Evolutionary conservation across 2,113 vertebrate genomes (phyloP).

Genomic region (Cinclus cinclus): DNA sequence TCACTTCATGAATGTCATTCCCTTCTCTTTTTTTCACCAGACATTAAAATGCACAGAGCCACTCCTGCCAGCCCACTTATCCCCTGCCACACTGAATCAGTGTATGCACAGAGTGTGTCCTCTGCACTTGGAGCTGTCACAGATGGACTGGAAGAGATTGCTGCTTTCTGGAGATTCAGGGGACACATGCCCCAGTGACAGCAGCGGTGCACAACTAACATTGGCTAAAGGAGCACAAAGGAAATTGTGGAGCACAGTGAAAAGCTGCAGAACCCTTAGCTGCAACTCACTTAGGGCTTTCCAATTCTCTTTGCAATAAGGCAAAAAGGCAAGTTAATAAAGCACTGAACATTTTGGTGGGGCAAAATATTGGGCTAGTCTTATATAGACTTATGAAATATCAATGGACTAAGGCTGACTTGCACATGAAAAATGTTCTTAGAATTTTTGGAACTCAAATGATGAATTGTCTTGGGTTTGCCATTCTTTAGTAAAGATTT

Average conservation of each 20-base stretch:
- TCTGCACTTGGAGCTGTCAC: conserved; percentile 15
- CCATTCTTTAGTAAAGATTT: not conserved
- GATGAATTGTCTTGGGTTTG: not conserved
- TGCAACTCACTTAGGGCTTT: not conserved
- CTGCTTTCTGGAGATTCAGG: not conserved
- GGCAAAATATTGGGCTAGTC: not conserved
- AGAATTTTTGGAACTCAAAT: not conserved
- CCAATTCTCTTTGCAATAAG: not conserved
- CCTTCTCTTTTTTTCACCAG: not conserved
- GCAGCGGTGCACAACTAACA: not conserved
- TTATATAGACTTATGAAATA: not conserved
- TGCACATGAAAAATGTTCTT: not conserved
- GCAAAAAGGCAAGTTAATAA: conserved; percentile 3
- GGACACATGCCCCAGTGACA: conserved; percentile 12
- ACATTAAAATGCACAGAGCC: conserved; percentile 15
- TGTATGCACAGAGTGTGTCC: not conserved
- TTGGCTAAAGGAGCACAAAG: not conserved
- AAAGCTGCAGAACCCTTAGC: not conserved
- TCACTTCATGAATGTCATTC: not conserved
- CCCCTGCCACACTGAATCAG: conserved; percentile 26
- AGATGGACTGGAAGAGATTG: not conserved
- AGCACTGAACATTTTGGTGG: not conserved
- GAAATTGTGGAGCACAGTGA: not conserved
- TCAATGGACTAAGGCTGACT: not conserved
- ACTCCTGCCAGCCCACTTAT: conserved; percentile 25